Percentiles rank a stretch among this genome's conserved stretches.
Evolutionary conservation across 2,113 vertebrate genomes (phyloP).

Genomic region (Oenanthe melanoleuca): DNA sequence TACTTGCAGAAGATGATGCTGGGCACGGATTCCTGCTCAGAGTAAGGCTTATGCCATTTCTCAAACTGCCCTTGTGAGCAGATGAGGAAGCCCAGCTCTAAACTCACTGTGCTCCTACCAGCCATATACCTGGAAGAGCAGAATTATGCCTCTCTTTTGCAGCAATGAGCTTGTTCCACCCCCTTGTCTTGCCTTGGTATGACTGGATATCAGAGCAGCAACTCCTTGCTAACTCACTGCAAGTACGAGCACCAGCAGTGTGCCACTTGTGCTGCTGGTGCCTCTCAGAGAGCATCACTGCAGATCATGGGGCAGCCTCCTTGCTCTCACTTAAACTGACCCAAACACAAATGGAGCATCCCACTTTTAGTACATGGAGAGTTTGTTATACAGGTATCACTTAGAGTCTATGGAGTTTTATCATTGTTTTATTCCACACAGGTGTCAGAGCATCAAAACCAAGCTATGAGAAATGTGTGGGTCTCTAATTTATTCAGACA

Average conservation of each 20-base stretch:
- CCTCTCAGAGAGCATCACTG: neutral
- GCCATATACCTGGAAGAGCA: neutral
- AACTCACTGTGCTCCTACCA: neutral
- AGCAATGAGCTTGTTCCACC: neutral
- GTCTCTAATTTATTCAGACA: neutral
- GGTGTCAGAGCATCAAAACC: neutral
- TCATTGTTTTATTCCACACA: neutral
- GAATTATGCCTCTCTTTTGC: neutral
- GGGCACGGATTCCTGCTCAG: neutral
- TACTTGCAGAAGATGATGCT: neutral
- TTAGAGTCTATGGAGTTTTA: neutral
- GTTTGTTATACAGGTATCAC: neutral
- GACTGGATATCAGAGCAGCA: neutral
- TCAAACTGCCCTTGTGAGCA: neutral
- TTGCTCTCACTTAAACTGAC: neutral
- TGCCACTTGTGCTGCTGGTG: neutral
- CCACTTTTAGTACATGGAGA: accelerated
- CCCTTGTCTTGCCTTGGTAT: neutral
- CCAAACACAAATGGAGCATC: neutral
- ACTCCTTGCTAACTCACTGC: neutral
- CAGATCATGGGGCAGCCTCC: neutral
- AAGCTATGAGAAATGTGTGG: neutral
- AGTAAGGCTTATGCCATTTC: neutral
- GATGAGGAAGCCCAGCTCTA: neutral
- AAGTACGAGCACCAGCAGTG: neutral